These are phyloP conservation scores for Ginglymostoma cirratum DNA, from an alignment of 2,113 vertebrate genomes.

Conservation along the genomic window DNA sequence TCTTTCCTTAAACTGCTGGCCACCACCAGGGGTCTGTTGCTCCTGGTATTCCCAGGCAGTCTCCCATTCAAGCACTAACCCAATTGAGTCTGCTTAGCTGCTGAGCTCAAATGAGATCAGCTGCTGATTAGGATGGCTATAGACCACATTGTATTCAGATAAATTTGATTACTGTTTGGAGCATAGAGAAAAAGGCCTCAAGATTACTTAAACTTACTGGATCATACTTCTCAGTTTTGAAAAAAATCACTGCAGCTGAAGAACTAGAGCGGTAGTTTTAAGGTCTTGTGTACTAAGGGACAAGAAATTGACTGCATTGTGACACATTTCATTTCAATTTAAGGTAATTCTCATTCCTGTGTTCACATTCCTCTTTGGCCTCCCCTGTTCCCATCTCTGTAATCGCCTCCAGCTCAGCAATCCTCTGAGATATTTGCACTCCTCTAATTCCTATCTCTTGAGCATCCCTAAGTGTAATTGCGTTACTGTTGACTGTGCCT, in stretches of 20 bases:
- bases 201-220: neutral
- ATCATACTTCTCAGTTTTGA: neutral
- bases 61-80: too few relatives aligned
- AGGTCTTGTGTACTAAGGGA: neutral
- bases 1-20: too few relatives aligned
- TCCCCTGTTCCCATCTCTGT: neutral
- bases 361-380: neutral
- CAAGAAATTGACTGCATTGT: neutral
- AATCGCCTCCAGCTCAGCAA: neutral
- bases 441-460: neutral
- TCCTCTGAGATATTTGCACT: neutral
- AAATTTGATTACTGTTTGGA: neutral
- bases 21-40: too few relatives aligned
- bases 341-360: neutral
- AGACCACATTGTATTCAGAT: neutral
- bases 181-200: neutral
- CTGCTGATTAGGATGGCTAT: too few relatives aligned
- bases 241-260: neutral
- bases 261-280: neutral
- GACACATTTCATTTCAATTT: neutral
- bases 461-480: neutral
- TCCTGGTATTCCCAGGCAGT: too few relatives aligned
- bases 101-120: too few relatives aligned
- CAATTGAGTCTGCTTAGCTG: too few relatives aligned
- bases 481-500: neutral